Conservation (phyloP, 2,113 vertebrate species). For the Mohoua ochrocephala region DNA sequence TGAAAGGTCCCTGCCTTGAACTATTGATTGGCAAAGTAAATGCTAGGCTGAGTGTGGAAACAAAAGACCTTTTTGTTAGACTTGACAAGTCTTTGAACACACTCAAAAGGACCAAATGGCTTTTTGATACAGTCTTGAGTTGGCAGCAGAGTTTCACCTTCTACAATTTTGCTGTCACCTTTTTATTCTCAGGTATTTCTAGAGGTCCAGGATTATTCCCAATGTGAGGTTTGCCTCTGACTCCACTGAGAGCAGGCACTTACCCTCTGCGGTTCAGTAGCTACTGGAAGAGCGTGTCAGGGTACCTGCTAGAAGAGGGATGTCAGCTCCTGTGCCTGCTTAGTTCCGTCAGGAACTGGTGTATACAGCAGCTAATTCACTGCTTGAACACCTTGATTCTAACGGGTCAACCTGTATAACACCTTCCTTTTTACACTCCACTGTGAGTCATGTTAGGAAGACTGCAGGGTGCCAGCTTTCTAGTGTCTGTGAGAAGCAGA, state of each 20-base stretch:
- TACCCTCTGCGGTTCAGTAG: not conserved
- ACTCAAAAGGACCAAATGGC: not conserved
- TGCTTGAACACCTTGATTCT: not conserved
- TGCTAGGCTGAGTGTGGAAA: conserved; percentile 59
- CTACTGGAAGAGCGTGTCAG: not conserved
- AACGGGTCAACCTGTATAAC: not conserved
- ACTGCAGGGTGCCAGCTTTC: not conserved
- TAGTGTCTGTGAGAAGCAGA: not conserved
- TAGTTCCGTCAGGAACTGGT: not conserved
- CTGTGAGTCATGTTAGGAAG: not conserved
- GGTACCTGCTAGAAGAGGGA: not conserved
- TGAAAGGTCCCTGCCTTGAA: conserved; percentile 81
- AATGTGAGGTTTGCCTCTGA: not conserved
- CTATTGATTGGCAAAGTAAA: conserved; percentile 79
- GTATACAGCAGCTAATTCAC: not conserved
- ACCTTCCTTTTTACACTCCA: not conserved
- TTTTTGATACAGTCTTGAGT: not conserved
- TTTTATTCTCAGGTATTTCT: not conserved
- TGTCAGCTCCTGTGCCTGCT: not conserved
- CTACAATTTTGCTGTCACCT: not conserved
- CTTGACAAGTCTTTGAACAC: not conserved
- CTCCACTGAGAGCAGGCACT: not conserved
- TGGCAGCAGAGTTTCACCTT: not conserved
- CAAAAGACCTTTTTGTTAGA: not conserved
- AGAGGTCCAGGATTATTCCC: not conserved